phyloP scores from a whole-genome alignment of 2,888 invertebrate species.

The Smittia sp. region DNA sequence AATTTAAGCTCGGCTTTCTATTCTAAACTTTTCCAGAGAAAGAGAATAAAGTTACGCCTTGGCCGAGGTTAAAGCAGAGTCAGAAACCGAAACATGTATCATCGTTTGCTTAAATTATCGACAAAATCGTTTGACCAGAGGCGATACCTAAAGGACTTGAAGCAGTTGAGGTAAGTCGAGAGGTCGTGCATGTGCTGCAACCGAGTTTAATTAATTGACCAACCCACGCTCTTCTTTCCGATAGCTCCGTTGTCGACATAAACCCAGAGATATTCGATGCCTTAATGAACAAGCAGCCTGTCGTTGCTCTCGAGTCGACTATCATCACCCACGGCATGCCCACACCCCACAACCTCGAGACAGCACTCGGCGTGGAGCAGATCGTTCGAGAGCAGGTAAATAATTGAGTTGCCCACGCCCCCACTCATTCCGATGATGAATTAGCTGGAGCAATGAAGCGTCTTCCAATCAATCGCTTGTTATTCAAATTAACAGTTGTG shows the following conservation, averaged over 20 bases:
- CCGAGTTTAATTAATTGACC: not conserved
- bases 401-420: not conserved
- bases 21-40: no score
- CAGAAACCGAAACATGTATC: constrained; percentile 1
- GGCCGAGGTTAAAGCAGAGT: not conserved
- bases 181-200: not conserved
- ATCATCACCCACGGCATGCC: constrained; percentile 99
- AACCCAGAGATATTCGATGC: constrained; percentile 67
- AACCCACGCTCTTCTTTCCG: not conserved
- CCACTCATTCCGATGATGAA: no score
- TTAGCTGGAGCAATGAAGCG: no score
- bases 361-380: constrained; percentile 77
- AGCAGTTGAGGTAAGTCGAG: not conserved
- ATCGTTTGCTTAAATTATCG: constrained; percentile 17
- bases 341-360: constrained; percentile 83
- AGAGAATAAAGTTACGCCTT: not conserved
- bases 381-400: constrained; percentile 68
- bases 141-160: not conserved
- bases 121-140: not conserved
- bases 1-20: no score
- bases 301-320: constrained; percentile 95
- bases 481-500: no score
- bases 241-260: constrained; percentile 50
- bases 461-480: no score
- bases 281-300: constrained; percentile 59